phyloP scores from a whole-genome alignment of 2,888 invertebrate genomes.

The Clivina fossor region DNA sequence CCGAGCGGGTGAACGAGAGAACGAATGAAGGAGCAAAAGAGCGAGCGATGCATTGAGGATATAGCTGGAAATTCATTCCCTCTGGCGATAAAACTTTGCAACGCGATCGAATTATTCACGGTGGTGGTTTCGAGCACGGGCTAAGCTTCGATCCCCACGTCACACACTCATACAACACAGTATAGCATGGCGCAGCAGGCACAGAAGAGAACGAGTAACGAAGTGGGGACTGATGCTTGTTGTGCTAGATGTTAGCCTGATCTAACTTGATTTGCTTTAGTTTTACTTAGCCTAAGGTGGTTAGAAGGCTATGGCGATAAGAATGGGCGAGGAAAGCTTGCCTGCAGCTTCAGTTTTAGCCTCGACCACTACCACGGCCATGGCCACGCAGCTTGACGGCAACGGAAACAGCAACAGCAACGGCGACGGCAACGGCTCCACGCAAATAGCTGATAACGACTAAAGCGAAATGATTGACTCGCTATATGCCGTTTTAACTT shows the following conservation, averaged over 20 bases:
- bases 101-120: conserved; percentile 52
- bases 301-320: neutral
- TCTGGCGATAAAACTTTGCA: conserved; percentile 50
- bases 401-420: neutral
- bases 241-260: too few relatives aligned
- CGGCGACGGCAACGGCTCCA: conserved; percentile 4
- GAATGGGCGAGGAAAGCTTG: neutral
- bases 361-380: neutral
- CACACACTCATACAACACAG: neutral
- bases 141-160: conserved; percentile 4
- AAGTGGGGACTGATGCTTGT: too few relatives aligned
- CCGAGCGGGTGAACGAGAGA: conserved; percentile 36
- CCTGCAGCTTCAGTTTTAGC: neutral
- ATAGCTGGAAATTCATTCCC: conserved; percentile 48
- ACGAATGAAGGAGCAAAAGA: too few relatives aligned
- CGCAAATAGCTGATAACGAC: conserved; percentile 36
- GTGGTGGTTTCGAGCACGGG: conserved; percentile 46
- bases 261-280: too few relatives aligned
- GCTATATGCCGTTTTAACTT: conserved; percentile 38
- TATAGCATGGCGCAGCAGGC: neutral
- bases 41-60: conserved; percentile 42
- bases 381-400: neutral
- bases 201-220: neutral
- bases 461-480: conserved; percentile 51
- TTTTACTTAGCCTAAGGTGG: neutral